Conservation (phyloP, 2,888 invertebrate genomes). For the Drosophila merina region DNA sequence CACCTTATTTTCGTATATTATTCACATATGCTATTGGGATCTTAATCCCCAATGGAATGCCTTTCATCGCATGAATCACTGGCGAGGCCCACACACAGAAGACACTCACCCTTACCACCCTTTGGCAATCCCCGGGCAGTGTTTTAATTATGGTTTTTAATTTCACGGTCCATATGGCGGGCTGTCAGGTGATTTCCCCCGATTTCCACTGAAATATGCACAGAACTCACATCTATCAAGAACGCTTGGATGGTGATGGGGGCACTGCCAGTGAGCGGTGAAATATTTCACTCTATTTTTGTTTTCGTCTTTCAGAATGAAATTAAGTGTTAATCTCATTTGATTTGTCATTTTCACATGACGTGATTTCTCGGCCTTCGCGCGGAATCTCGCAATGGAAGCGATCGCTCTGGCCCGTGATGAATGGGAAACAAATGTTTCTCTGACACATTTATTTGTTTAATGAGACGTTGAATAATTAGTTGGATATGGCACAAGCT, state of each 20-base stretch:
- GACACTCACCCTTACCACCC: slow-evolving; percentile 1
- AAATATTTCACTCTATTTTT: slow-evolving; percentile 43
- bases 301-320: slow-evolving; percentile 47
- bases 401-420: slow-evolving; percentile 36
- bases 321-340: slow-evolving; percentile 75
- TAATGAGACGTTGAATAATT: slow-evolving; percentile 74
- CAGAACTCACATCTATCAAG: slow-evolving; percentile 34
- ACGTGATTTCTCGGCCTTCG: slow-evolving; percentile 66
- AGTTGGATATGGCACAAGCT: slow-evolving; percentile 55
- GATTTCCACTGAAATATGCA: slow-evolving; percentile 62
- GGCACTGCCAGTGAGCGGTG: slow-evolving; percentile 19
- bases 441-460: slow-evolving; percentile 52
- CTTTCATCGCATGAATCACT: slow-evolving; percentile 29
- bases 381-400: slow-evolving; percentile 2
- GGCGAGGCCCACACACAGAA: slow-evolving; percentile 26
- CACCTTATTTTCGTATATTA: neutral
- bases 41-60: slow-evolving; percentile 31
- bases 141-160: slow-evolving; percentile 62
- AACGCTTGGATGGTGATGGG: slow-evolving; percentile 40
- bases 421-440: slow-evolving; percentile 51
- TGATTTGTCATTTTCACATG: slow-evolving; percentile 78
- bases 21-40: slow-evolving; percentile 16
- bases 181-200: slow-evolving; percentile 68
- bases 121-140: slow-evolving; percentile 22
- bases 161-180: slow-evolving; percentile 58